Evolutionary conservation across 1,140 invertebrate genomes (phyloP).

Genomic region (Drosophila persimilis): DNA sequence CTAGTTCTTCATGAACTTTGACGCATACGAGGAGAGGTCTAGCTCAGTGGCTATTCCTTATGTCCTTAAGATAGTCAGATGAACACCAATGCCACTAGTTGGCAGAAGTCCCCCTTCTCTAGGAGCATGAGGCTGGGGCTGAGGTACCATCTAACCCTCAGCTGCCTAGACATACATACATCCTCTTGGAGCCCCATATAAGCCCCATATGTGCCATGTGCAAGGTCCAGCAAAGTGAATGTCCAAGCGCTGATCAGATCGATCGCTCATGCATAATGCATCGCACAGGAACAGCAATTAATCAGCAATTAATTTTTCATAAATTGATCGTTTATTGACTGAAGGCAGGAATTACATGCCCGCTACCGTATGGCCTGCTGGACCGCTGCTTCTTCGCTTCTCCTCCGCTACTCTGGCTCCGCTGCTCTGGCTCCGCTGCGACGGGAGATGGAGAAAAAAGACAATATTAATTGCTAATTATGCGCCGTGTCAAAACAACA

Average conservation of each 20-base stretch:
- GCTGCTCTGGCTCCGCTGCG: no score
- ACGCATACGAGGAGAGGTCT: no score
- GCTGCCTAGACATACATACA: no score
- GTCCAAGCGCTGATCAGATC: slow-evolving; percentile 14
- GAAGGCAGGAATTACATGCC: slow-evolving; percentile 40
- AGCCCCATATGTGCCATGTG: not conserved
- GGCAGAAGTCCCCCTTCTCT: no score
- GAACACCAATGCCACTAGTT: no score
- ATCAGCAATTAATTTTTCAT: slow-evolving; percentile 74
- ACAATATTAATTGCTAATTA: slow-evolving; percentile 71
- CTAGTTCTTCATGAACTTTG: no score
- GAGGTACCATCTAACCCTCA: no score
- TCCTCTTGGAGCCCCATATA: not conserved
- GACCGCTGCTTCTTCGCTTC: not conserved
- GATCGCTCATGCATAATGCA: slow-evolving; percentile 41
- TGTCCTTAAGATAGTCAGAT: no score
- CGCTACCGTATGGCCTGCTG: slow-evolving; percentile 59
- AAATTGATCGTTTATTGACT: slow-evolving; percentile 41
- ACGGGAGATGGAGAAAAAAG: not conserved
- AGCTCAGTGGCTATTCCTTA: no score
- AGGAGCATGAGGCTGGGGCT: no score
- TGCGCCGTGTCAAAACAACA: slow-evolving; percentile 72
- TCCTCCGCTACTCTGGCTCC: no score
- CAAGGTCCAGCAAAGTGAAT: slow-evolving; percentile 31
- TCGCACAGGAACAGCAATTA: slow-evolving; percentile 53